Base-by-base conservation (phyloP, 2,888 invertebrate species). In the Ectemnius continuus region DNA sequence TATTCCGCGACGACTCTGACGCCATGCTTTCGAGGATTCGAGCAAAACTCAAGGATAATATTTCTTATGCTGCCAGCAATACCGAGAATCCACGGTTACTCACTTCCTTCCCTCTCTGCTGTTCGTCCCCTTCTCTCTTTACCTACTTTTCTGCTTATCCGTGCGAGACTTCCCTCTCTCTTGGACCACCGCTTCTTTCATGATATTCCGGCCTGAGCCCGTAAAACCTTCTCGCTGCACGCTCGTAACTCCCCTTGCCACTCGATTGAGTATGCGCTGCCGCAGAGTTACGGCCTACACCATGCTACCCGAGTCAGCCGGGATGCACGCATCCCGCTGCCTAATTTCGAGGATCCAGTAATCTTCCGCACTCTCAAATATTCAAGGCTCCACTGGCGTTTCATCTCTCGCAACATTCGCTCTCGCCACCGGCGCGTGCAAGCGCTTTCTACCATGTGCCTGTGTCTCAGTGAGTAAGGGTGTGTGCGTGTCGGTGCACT, bases 301-400 rank as follows among this genome's bases (percentile, higher is more conserved):
- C 62, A 3, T 3, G 23, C 23, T 23, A 23, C 23, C 23, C 23
- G 23, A 23, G 23, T 23, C 36, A 11, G 36, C 36, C 36, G 36
- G 66, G 70, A 58, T 62, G 74, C 68, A 70, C 60, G 75, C 61
- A 67, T 66, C 63, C 70, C 52, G 71, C 6, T 60, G 68, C 64
- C 75, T 76, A 78, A 81, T 82, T 83, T 81, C 68, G 61, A 23
- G 78, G 74, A 78, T 78, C 69, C 78, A 70, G 69, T 78, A 75
- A 81, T 81, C 83, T 78, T 73, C 64, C 72, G 71, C 52, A 57
- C 60, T 61, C 61, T 47, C 70, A 67, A 66, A 77, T 77, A 77
- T 62, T 36, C 47, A 60, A 52, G 47, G 36, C 36, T 11, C 36
- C 5, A 6, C 8, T 8, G 8, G 8, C 36, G 36, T 36, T 36